Evolutionary conservation across 2,888 invertebrate species (phyloP).

Genomic region (Trichopria drosophilae): DNA sequence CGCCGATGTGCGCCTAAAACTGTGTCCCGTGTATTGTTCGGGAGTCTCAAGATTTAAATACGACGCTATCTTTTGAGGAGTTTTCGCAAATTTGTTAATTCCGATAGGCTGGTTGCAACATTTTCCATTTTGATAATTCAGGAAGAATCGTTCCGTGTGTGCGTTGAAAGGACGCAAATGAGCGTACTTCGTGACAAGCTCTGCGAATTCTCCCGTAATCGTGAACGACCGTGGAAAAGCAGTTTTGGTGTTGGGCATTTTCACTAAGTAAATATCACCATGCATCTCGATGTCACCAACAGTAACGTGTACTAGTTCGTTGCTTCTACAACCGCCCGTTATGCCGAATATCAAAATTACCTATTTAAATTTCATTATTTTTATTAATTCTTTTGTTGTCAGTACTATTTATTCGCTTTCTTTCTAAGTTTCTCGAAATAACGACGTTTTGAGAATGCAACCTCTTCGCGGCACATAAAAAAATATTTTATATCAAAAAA

Average conservation of each 20-base stretch:
- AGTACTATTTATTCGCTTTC: no score
- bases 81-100: slow-evolving; percentile 34
- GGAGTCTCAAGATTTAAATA: slow-evolving; percentile 33
- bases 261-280: slow-evolving; percentile 20
- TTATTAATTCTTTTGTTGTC: no score
- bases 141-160: slow-evolving; percentile 19
- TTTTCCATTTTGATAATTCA: slow-evolving; percentile 34
- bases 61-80: slow-evolving; percentile 34
- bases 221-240: slow-evolving; percentile 18
- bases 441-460: no score
- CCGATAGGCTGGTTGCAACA: slow-evolving; percentile 31
- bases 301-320: slow-evolving; percentile 16
- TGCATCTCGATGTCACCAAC: slow-evolving; percentile 21
- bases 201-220: slow-evolving; percentile 12
- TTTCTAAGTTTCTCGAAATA: no score
- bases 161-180: slow-evolving; percentile 24
- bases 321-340: slow-evolving; percentile 19
- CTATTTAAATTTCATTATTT: slow-evolving; percentile 19
- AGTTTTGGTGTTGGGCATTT: slow-evolving; percentile 20
- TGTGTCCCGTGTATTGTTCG: slow-evolving; percentile 34
- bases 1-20: slow-evolving; percentile 32
- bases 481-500: no score
- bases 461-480: no score
- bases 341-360: slow-evolving; percentile 24
- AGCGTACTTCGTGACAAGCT: slow-evolving; percentile 18